These are phyloP conservation scores for Agrochola lychnidis DNA, from an alignment of 2,888 invertebrate species.

Conservation along the genomic window DNA sequence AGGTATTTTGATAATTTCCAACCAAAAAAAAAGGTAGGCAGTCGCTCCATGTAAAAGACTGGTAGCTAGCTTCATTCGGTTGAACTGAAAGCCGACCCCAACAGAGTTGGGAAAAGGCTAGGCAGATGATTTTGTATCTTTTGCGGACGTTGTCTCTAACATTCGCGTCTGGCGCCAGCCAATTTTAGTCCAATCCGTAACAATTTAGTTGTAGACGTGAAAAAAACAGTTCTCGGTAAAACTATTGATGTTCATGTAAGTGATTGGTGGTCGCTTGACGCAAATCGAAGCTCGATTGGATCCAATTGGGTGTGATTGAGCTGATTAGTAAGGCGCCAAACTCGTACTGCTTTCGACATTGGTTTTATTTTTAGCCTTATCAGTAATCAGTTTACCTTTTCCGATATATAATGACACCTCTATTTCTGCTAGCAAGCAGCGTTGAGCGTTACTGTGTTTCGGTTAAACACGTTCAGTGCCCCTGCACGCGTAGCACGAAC, in stretches of 20 bases:
- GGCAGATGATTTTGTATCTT: neutral
- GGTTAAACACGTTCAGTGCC: no score
- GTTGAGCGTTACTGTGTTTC: neutral
- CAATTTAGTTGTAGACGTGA: conserved; percentile 64
- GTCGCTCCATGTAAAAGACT: neutral
- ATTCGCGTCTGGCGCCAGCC: conserved; percentile 48
- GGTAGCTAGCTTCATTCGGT: neutral
- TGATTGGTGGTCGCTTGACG: conserved; percentile 67
- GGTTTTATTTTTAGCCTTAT: conserved; percentile 49
- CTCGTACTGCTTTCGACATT: conserved; percentile 54
- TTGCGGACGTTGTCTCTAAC: neutral
- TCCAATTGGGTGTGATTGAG: conserved; percentile 71
- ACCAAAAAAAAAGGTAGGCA: no score
- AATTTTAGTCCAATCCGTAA: conserved; percentile 59
- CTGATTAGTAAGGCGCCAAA: conserved; percentile 67
- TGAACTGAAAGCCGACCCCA: neutral
- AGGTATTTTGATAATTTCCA: no score
- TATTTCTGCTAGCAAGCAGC: neutral
- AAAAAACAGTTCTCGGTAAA: conserved; percentile 66
- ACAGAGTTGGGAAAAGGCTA: neutral
- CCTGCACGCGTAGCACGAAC: no score
- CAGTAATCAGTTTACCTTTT: conserved; percentile 41
- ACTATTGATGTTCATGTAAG: conserved; percentile 58
- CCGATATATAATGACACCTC: neutral
- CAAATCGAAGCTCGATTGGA: conserved; percentile 75